Base-by-base conservation (phyloP, 2,888 invertebrate species). In the Colletes collaris region DNA sequence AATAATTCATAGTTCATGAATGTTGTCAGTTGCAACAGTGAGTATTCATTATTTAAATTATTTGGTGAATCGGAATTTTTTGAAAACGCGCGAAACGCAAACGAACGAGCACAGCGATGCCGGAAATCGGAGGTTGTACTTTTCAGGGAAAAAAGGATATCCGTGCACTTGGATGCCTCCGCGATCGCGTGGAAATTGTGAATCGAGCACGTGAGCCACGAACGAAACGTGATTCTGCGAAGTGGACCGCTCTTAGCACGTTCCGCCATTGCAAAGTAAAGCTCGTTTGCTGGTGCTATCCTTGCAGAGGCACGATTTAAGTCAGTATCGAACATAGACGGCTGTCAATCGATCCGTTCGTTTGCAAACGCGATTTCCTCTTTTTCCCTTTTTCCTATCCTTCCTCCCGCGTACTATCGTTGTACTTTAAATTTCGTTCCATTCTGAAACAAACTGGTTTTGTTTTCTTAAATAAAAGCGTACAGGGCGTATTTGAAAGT, bases 141-240 rank as follows among this genome's bases (percentile, higher is more conserved):
- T 74, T 78, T 76, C 76, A 67, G 52, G 58, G 65, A 50, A 55
- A 62, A 58, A 74, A 62, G 65, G 44, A 59, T 58, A 77, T 74
- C 64, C 65, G 50, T 56, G 19, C 68, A 49, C 66, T 63, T 19
- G 77, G 77, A 81, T 81, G 66, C 55, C 68, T 66, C 76, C 50
- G 78, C 70, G 85, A 85, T 87, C 87, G 82, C 79, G 84, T 81
- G 81, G 83, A 85, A 87, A 87, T 81, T 83, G 80, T 80, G 86
- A 87, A 85, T 81, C 80, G 85, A 79, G 86, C 65, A 88, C 88
- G 88, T 88, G 86, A 86, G 87, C 85, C 82, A 88, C 87, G 82
- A 76, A 67, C 64, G 81, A 82, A 87, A 88, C 88, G 88, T 88
- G 88, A 86, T 86, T 84, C 81, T 68, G 65, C 75, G 65, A 66